Percentiles rank a stretch among this genome's conserved stretches.
Conservation (phyloP, 2,797 vertebrate species). For the Aselliscus stoliczkanus region DNA sequence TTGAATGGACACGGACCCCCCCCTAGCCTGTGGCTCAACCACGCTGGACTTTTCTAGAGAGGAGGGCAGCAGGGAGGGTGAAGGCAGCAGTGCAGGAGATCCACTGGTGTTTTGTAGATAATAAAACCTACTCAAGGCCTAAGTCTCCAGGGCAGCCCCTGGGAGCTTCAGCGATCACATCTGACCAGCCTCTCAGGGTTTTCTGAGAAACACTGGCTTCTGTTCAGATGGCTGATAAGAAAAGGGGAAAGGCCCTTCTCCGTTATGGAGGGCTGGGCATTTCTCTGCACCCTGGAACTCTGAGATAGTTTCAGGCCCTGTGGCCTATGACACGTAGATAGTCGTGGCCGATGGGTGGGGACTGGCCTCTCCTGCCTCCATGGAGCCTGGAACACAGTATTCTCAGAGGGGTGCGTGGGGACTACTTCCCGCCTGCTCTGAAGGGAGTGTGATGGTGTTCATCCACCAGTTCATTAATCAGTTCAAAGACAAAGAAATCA, state of each 20-base stretch:
- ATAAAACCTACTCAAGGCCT: background rate
- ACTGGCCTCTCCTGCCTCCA: background rate
- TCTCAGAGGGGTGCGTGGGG: background rate
- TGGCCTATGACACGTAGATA: background rate
- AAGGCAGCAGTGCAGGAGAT: background rate
- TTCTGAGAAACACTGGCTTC: background rate
- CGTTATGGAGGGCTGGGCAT: background rate
- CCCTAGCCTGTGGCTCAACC: background rate
- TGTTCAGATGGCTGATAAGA: background rate
- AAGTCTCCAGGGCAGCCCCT: background rate
- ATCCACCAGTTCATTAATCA: background rate
- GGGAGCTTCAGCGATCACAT: background rate
- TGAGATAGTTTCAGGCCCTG: background rate
- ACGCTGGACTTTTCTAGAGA: background rate
- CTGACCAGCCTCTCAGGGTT: background rate
- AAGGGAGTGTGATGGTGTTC: no score
- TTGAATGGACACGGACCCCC: no score
- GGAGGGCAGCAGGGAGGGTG: background rate
- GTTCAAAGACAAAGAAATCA: background rate
- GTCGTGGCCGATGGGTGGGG: background rate
- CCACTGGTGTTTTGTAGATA: background rate
- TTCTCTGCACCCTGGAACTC: background rate
- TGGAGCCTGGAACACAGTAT: no score
- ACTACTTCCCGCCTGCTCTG: rapidly evolving
- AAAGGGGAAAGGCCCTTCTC: background rate